A percentile compares a stretch with the other conserved stretches of the same genome.
These are phyloP conservation scores for Mustela nigripes DNA, from an alignment of 2,113 vertebrate genomes.

Conservation along the genomic window DNA sequence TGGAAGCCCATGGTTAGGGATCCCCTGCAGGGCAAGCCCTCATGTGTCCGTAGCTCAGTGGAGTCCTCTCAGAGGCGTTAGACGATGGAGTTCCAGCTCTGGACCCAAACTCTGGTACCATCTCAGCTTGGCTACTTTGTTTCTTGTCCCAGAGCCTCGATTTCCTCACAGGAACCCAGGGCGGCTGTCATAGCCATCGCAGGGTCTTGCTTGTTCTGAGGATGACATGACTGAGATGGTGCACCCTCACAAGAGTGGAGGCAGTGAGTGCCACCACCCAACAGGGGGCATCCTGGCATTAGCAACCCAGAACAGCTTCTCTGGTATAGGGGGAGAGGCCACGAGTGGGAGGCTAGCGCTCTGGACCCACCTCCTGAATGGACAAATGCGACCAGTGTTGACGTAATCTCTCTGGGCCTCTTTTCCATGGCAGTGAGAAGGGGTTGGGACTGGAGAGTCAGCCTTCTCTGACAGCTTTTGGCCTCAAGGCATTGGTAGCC, in stretches of 20 bases:
- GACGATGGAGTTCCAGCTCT: background rate
- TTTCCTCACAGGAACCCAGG: background rate
- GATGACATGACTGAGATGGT: background rate
- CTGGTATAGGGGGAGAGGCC: background rate
- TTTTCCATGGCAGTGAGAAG: background rate
- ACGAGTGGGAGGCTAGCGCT: background rate
- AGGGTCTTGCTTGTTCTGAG: background rate
- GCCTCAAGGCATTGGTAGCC: background rate
- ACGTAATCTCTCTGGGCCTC: background rate
- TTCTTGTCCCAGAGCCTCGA: background rate
- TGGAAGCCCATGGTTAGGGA: background rate
- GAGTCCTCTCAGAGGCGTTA: background rate
- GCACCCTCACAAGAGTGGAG: background rate
- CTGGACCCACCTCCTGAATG: background rate
- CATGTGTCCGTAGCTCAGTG: background rate
- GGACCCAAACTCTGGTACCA: background rate
- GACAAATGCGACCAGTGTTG: background rate
- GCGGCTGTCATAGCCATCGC: accelerated
- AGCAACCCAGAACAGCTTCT: background rate
- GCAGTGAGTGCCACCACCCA: background rate
- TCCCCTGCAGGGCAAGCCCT: background rate
- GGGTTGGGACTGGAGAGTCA: background rate
- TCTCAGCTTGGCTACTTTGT: background rate
- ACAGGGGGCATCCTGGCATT: background rate
- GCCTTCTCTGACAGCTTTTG: background rate